A percentile compares a stretch with the other conserved stretches of the same genome.
Evolutionary conservation across 2,113 vertebrate species (phyloP).

Genomic region (Origma solitaria): DNA sequence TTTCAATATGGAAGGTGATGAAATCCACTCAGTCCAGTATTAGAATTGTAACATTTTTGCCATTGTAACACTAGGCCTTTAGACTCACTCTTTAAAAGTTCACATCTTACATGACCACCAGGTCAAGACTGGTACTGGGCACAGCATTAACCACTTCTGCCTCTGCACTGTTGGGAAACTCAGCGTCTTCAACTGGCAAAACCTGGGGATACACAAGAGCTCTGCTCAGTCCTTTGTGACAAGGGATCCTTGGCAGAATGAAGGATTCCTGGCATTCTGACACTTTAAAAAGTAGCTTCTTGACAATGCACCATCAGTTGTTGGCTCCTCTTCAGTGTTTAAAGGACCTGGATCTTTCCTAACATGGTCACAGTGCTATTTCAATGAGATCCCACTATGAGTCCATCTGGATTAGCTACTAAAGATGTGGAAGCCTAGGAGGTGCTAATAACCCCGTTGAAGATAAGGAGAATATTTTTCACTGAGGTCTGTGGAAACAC

Average conservation of each 20-base stretch:
- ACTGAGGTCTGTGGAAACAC: not conserved
- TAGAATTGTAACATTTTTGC: not conserved
- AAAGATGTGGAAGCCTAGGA: not conserved
- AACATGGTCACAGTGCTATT: not conserved
- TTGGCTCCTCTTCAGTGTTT: not conserved
- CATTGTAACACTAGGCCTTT: not conserved
- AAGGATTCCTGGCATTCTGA: not conserved
- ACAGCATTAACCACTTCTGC: not conserved
- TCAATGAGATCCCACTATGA: not conserved
- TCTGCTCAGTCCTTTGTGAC: not conserved
- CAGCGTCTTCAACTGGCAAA: not conserved
- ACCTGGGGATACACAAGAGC: not conserved
- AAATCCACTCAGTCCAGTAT: not conserved
- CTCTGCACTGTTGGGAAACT: not conserved
- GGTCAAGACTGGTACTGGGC: not conserved
- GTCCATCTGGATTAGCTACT: not conserved
- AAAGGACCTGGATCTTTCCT: not conserved
- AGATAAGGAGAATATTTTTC: not conserved
- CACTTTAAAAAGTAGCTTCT: not conserved
- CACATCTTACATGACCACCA: not conserved
- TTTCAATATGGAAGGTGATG: not conserved
- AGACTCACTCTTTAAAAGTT: not conserved
- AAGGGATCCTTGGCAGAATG: not conserved
- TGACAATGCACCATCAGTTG: not conserved
- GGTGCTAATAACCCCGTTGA: not conserved